Evolutionary conservation across 2,113 vertebrate genomes (phyloP).

Genomic region (Myxocyprinus asiaticus): DNA sequence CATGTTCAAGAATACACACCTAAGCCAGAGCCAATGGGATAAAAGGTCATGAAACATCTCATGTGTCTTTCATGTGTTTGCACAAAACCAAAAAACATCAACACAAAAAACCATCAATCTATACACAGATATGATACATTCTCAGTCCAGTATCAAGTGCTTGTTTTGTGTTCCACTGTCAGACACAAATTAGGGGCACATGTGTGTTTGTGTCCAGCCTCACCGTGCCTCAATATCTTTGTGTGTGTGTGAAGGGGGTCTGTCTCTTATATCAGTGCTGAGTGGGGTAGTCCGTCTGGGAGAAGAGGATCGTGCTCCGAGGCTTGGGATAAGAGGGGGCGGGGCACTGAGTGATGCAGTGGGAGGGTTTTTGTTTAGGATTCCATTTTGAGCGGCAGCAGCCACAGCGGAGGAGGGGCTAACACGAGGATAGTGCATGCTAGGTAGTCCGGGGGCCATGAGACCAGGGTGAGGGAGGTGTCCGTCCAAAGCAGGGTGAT

Average conservation of each 20-base stretch:
- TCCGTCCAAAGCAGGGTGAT: slow-evolving; percentile 86
- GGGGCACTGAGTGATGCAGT: slow-evolving; percentile 93
- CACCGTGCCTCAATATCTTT: slow-evolving; percentile 97
- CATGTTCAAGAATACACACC: slow-evolving; percentile 75
- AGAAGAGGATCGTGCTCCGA: slow-evolving; percentile 86
- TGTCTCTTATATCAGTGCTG: slow-evolving; percentile 89
- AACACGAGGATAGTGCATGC: slow-evolving; percentile 94
- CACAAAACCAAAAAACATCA: slow-evolving; percentile 64
- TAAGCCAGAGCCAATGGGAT: slow-evolving; percentile 71
- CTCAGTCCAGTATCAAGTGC: slow-evolving; percentile 72
- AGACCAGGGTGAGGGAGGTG: slow-evolving; percentile 87
- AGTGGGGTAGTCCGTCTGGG: slow-evolving; percentile 95
- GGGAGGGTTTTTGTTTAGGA: slow-evolving; percentile 92
- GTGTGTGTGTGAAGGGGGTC: slow-evolving; percentile 86
- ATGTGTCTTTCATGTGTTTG: slow-evolving; percentile 51
- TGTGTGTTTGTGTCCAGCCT: slow-evolving; percentile 42
- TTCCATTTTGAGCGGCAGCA: slow-evolving; percentile 82
- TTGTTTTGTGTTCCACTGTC: slow-evolving; percentile 67
- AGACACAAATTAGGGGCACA: slow-evolving; percentile 53
- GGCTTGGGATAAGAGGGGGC: slow-evolving; percentile 90
- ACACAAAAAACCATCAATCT: slow-evolving; percentile 59
- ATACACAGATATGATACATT: slow-evolving; percentile 77
- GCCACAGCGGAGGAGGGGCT: slow-evolving; percentile 79
- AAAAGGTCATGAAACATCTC: slow-evolving; percentile 76
- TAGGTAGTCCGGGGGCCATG: slow-evolving; percentile 87